Evolutionary conservation across 2,888 invertebrate genomes (phyloP).

Genomic region (Drosophila putrida): DNA sequence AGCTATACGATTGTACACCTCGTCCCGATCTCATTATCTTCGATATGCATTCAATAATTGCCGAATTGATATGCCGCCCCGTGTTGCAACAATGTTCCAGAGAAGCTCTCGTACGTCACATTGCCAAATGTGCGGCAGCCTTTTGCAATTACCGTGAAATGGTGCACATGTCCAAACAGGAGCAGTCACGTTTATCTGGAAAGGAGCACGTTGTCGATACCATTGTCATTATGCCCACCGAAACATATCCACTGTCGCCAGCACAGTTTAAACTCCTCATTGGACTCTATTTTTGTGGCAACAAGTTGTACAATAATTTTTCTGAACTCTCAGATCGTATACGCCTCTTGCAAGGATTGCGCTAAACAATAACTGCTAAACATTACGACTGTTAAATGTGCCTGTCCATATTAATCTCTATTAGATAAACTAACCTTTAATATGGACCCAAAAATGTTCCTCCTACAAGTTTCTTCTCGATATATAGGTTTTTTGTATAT

Average conservation of each 20-base stretch:
- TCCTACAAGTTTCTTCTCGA: constrained; percentile 12
- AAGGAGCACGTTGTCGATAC: constrained; percentile 35
- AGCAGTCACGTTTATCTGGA: not conserved
- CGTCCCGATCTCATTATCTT: constrained; percentile 67
- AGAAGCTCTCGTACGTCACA: constrained; percentile 55
- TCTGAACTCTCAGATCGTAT: constrained; percentile 40
- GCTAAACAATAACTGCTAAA: not conserved
- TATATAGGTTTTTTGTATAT: constrained; percentile 13
- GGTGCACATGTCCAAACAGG: constrained; percentile 25
- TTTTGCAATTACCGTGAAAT: constrained; percentile 55
- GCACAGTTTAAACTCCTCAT: constrained; percentile 69
- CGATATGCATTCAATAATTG: constrained; percentile 64
- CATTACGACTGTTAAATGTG: constrained; percentile 4
- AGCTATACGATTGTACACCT: constrained; percentile 50
- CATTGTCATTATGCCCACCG: constrained; percentile 60
- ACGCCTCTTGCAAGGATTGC: constrained; percentile 24
- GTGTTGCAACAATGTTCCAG: constrained; percentile 54
- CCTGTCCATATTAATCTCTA: constrained; percentile 12
- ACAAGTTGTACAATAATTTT: constrained; percentile 49
- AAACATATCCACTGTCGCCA: constrained; percentile 52
- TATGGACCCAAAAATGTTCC: constrained; percentile 12
- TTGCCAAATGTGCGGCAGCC: constrained; percentile 65
- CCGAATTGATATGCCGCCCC: constrained; percentile 48
- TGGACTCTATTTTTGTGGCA: constrained; percentile 70
- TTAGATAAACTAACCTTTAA: constrained; percentile 2